Conservation (phyloP, 2,888 invertebrate genomes). For the Graphium colonna region DNA sequence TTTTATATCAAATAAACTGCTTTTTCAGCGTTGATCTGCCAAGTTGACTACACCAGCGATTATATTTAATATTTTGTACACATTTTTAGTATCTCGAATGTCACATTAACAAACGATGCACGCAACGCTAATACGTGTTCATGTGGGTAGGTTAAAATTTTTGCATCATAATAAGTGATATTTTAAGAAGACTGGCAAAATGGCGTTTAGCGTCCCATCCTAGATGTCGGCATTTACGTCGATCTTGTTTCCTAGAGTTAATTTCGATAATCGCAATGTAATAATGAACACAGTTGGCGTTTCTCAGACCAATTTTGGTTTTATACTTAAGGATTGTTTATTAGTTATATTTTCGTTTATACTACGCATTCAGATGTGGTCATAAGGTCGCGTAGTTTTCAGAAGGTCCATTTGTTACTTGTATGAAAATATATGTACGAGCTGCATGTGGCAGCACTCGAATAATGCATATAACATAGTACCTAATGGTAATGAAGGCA, state of each 20-base stretch:
- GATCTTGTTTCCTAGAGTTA: background rate
- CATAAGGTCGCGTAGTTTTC: background rate
- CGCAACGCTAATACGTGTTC: too few relatives aligned
- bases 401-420: slow-evolving; percentile 33
- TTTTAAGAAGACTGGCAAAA: background rate
- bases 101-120: too few relatives aligned
- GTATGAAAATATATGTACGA: slow-evolving; percentile 37
- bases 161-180: background rate
- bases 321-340: background rate
- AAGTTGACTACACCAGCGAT: background rate
- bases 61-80: background rate
- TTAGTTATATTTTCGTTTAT: background rate
- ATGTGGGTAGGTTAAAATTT: background rate
- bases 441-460: slow-evolving; percentile 40
- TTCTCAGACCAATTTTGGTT: background rate
- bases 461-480: slow-evolving; percentile 30
- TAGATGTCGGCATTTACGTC: background rate
- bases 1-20: background rate
- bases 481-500: slow-evolving; percentile 37
- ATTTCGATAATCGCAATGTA: background rate
- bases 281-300: background rate
- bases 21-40: background rate
- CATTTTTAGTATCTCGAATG: background rate
- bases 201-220: background rate
- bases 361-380: background rate